Evolutionary conservation across 2,797 vertebrate genomes (phyloP), one percentile per base, ranked within the genome.

Genomic region (Poeciliopsis gracilis): DNA sequence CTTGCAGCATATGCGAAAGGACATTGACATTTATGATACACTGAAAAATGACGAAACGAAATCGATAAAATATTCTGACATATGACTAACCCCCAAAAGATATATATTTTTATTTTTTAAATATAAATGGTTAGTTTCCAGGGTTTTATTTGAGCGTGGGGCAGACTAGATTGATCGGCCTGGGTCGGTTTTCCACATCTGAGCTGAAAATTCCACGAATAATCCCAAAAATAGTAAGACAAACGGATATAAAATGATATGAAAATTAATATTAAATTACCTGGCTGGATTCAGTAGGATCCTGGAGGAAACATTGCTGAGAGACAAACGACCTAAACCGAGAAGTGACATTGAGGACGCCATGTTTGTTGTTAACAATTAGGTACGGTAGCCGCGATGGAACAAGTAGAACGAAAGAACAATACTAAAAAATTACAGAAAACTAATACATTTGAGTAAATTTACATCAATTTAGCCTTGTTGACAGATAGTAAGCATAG

Each of bases 271-370:
- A 6, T 59, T 3, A 5, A 28, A 55, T 95, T 96, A 96, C 96
- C 96, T 96, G 90, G 90, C 41, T 20, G 92, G 91, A 67, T 88
- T 95, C 81, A 94, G 74, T 71, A 89, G 86, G 76, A 87, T 43
- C 89, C 89, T 96, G 59, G 91, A 92, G 53, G 93, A 88, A 43
- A 87, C 83, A 86, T 92, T 94, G 25, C 92, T 45, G 55, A 89
- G 75, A 90, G 91, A 91, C 71, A 93, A 77, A 88, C 95, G 95
- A 85, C 94, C 91, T 83, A 95, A 87, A 59, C 89, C 86, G 45
- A 95, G 78, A 78, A 95, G 91, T 96, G 96, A 96, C 96, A 96
- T 95, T 95, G 96, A 95, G 55, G 94, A 92, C 93, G 96, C 96
- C 96, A 96, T 96, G 90, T 20, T 91, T 94, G 91, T 93, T 94